phyloP scores from a whole-genome alignment of 2,888 invertebrate species.

The Lamproptera curius region DNA sequence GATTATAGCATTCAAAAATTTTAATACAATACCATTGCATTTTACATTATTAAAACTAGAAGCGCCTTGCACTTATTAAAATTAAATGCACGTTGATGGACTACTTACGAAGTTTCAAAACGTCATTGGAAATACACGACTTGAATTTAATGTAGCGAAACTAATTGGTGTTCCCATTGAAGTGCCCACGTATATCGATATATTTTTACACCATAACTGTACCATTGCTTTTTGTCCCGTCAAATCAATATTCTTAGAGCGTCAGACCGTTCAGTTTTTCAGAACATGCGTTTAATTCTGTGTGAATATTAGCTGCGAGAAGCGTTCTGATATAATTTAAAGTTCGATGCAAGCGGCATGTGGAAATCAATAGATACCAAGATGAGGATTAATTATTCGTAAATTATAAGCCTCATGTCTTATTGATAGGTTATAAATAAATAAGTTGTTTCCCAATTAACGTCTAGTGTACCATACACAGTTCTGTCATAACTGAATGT shows the following conservation, averaged over 20 bases:
- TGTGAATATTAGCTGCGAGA: constrained; percentile 3
- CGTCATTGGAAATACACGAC: constrained; percentile 49
- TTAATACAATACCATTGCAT: too few species aligned
- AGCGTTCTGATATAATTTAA: constrained; percentile 1
- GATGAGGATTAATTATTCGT: too few species aligned
- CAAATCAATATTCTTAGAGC: constrained; percentile 27
- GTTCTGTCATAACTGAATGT: background rate
- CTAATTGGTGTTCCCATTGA: constrained; percentile 37
- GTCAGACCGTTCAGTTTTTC: constrained; percentile 8
- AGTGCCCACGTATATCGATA: constrained; percentile 36
- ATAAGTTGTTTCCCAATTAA: too few species aligned
- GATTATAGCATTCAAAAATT: too few species aligned
- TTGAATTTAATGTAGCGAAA: constrained; percentile 43
- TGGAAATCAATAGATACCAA: too few species aligned
- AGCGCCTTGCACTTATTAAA: constrained; percentile 32
- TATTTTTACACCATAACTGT: constrained; percentile 35
- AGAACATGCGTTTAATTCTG: constrained; percentile 9
- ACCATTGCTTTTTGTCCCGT: constrained; percentile 27
- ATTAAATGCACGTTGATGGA: constrained; percentile 30
- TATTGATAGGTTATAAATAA: too few species aligned
- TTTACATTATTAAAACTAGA: background rate
- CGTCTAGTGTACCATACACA: too few species aligned
- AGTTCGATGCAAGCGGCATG: background rate
- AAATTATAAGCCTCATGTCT: too few species aligned
- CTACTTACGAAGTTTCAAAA: constrained; percentile 49